These are phyloP conservation scores for Syngnathus rostellatus DNA, from an alignment of 2,797 vertebrate genomes.

Conservation along the genomic window DNA sequence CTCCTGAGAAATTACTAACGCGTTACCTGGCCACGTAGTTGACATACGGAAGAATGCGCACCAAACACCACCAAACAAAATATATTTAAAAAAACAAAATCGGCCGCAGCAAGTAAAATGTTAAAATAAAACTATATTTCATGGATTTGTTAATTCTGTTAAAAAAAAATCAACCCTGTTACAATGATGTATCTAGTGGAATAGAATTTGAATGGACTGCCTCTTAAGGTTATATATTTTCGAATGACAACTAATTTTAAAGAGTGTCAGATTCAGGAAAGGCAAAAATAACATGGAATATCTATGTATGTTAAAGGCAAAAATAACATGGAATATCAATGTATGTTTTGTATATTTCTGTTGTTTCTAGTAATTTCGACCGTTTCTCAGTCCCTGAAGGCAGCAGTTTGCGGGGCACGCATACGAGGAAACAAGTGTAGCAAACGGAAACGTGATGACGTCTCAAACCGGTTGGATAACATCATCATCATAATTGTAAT, in stretches of 20 bases:
- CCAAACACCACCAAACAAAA: too few relatives aligned
- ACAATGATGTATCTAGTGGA: too few relatives aligned
- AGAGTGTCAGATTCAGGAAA: background rate
- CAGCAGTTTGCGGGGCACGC: slow-evolving; percentile 18
- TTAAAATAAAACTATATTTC: too few relatives aligned
- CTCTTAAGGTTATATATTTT: background rate
- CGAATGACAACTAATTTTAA: background rate
- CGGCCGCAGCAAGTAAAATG: too few relatives aligned
- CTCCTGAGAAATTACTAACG: slow-evolving; percentile 11
- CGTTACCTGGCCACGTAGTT: background rate
- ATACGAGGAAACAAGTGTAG: background rate
- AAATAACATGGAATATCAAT: background rate
- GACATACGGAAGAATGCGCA: background rate
- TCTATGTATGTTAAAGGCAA: too few relatives aligned
- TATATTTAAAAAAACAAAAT: too few relatives aligned
- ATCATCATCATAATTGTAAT: background rate
- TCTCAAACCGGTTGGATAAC: slow-evolving; percentile 11
- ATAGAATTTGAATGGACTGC: too few relatives aligned
- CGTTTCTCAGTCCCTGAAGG: slow-evolving; percentile 34
- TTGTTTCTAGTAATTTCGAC: background rate
- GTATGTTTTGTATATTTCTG: background rate
- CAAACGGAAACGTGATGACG: slow-evolving; percentile 25
- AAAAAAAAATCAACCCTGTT: too few relatives aligned
- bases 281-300: too few relatives aligned
- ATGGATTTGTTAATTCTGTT: too few relatives aligned